phyloP scores from a whole-genome alignment of 2,113 vertebrate genomes.

The Hymenochirus boettgeri region DNA sequence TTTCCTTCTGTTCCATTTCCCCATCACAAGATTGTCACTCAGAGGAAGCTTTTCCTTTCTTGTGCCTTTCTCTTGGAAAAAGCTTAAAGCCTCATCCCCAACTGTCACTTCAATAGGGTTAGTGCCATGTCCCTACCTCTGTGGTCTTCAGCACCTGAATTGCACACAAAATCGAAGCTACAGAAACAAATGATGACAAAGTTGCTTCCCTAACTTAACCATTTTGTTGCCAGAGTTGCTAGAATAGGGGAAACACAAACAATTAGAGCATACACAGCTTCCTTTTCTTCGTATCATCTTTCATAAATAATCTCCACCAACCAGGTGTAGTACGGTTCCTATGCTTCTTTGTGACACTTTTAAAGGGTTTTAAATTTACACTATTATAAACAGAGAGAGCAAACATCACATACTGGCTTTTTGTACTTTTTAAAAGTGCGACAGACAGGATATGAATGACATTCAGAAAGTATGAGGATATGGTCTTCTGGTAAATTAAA shows the following conservation, averaged over 20 bases:
- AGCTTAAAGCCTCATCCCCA: conserved; percentile 39
- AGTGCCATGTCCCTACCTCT: conserved; percentile 36
- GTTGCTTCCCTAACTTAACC: conserved; percentile 25
- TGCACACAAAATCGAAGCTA: conserved; percentile 17
- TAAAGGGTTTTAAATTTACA: too few relatives aligned
- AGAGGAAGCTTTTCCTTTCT: conserved; percentile 39
- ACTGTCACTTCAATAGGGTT: conserved; percentile 40
- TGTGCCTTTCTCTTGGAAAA: conserved; percentile 38
- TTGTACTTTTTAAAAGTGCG: too few relatives aligned
- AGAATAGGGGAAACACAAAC: background rate
- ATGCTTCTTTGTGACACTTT: too few relatives aligned
- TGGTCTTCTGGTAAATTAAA: too few relatives aligned
- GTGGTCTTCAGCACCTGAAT: conserved; percentile 36
- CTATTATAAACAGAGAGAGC: too few relatives aligned
- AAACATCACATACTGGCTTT: too few relatives aligned
- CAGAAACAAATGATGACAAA: conserved; percentile 32
- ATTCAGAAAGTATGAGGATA: too few relatives aligned
- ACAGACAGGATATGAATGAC: too few relatives aligned
- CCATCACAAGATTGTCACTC: conserved; percentile 37
- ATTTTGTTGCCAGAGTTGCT: background rate
- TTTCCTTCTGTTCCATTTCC: conserved; percentile 40
- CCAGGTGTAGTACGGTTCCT: too few relatives aligned
- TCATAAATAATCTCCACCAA: too few relatives aligned
- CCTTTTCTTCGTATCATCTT: too few relatives aligned
- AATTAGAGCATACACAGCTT: too few relatives aligned